Evolutionary conservation across 2,888 invertebrate genomes (phyloP).

Genomic region (Tetragonisca angustula): DNA sequence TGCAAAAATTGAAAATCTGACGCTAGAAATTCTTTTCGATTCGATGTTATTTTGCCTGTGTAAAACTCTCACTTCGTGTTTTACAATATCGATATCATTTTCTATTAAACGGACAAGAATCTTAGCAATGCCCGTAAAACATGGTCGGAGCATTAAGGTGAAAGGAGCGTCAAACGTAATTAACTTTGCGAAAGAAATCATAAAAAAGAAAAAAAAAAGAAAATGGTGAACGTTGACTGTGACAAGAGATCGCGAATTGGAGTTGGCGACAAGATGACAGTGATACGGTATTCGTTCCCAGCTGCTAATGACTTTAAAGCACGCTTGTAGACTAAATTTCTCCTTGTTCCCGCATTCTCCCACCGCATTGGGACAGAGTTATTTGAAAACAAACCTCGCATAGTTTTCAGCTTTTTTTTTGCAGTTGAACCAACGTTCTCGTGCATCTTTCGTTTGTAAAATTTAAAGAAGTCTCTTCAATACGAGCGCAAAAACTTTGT

Average conservation of each 20-base stretch:
- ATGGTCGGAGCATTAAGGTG: constrained; percentile 4
- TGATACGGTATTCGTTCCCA: constrained; percentile 39
- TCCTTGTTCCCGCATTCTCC: constrained; percentile 16
- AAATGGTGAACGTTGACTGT: constrained; percentile 43
- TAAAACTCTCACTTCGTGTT: neutral
- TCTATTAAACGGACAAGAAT: neutral
- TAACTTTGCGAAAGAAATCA: constrained; percentile 1
- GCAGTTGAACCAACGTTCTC: constrained; percentile 36
- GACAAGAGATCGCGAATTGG: constrained; percentile 22
- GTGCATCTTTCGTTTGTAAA: neutral
- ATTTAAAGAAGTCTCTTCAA: neutral
- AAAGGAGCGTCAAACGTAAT: constrained; percentile 22
- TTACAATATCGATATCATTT: neutral
- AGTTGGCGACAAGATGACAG: constrained; percentile 53
- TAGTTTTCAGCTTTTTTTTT: constrained; percentile 41
- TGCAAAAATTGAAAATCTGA: too few relatives aligned
- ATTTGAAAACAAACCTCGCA: constrained; percentile 37
- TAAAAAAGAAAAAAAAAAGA: neutral
- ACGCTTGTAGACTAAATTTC: constrained; percentile 39
- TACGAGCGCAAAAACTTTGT: neutral
- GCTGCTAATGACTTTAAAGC: constrained; percentile 61
- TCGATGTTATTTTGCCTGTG: neutral
- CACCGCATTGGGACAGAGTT: constrained; percentile 28
- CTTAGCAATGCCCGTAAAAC: constrained; percentile 5
- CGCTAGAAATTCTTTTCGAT: too few relatives aligned